These are phyloP conservation scores for Aricia artaxerxes DNA, from an alignment of 2,888 invertebrate genomes.

Conservation along the genomic window DNA sequence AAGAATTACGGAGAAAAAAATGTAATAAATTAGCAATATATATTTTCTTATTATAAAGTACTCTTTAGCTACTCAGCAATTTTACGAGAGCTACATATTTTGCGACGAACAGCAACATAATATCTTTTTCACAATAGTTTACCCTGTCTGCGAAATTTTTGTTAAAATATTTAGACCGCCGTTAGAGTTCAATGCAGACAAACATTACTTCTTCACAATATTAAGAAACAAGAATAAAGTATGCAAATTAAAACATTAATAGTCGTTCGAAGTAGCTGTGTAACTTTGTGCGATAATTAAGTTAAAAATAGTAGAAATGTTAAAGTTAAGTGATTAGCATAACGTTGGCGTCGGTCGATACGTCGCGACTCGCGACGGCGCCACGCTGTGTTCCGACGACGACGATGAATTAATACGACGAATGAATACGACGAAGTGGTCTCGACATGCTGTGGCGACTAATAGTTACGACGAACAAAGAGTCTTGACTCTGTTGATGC, in stretches of 20 bases:
- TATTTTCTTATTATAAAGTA: too few species aligned
- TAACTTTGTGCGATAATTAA: background rate
- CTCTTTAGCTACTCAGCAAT: too few species aligned
- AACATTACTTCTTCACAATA: too few species aligned
- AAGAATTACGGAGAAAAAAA: too few species aligned
- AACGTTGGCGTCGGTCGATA: slow-evolving; percentile 61
- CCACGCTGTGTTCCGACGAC: slow-evolving; percentile 22
- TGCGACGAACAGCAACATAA: too few species aligned
- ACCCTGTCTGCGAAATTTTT: too few species aligned
- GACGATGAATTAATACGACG: background rate
- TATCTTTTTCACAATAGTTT: too few species aligned
- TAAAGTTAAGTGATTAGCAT: slow-evolving; percentile 4
- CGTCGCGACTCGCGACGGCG: slow-evolving; percentile 67
- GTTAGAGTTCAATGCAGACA: too few species aligned
- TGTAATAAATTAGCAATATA: too few species aligned
- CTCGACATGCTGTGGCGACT: slow-evolving; percentile 8
- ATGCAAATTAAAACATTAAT: background rate
- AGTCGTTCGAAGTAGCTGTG: background rate
- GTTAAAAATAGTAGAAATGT: background rate
- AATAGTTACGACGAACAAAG: background rate
- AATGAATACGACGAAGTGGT: slow-evolving; percentile 20
- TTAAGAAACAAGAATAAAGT: too few species aligned
- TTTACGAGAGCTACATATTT: too few species aligned
- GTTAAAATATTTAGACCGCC: too few species aligned
- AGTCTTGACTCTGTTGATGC: background rate